These are phyloP conservation scores for Chlorops oryzae DNA, from an alignment of 1,140 invertebrate genomes.

Conservation along the genomic window DNA sequence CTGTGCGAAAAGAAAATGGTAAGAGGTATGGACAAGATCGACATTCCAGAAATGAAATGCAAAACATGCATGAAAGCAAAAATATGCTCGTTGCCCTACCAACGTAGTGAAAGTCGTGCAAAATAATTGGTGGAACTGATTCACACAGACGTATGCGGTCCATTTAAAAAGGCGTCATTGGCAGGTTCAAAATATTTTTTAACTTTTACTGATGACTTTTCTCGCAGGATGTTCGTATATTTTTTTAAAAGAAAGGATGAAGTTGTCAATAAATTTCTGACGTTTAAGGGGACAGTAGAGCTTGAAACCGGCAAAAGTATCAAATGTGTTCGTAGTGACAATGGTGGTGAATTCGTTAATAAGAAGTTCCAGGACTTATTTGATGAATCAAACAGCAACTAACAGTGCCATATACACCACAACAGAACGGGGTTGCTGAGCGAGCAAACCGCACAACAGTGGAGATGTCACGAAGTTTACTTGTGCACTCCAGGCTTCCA, in stretches of 20 bases:
- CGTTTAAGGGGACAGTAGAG: conserved; percentile 25
- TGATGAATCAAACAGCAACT: no score
- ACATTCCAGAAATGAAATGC: no score
- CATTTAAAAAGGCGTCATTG: conserved; percentile 30
- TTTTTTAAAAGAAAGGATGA: conserved; percentile 29
- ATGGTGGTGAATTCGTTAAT: no score
- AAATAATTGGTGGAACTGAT: no score
- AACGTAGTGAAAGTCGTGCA: no score
- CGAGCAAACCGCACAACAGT: background rate
- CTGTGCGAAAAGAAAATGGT: background rate
- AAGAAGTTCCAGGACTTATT: background rate
- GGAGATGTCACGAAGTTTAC: no score
- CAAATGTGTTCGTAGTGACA: conserved; percentile 17
- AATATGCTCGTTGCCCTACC: no score
- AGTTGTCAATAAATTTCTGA: conserved; percentile 21
- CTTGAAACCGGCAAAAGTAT: conserved; percentile 20
- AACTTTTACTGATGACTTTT: conserved; percentile 34
- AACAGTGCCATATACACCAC: no score
- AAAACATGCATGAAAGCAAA: no score
- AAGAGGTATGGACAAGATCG: no score
- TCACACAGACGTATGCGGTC: conserved; percentile 45
- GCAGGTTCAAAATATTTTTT: conserved; percentile 24
- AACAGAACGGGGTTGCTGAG: background rate
- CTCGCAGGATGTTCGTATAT: conserved; percentile 23
- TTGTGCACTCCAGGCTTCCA: background rate